Evolutionary conservation across 2,113 vertebrate species (phyloP), one percentile per base, ranked within the genome.

Genomic region (Pygoscelis antarcticus): DNA sequence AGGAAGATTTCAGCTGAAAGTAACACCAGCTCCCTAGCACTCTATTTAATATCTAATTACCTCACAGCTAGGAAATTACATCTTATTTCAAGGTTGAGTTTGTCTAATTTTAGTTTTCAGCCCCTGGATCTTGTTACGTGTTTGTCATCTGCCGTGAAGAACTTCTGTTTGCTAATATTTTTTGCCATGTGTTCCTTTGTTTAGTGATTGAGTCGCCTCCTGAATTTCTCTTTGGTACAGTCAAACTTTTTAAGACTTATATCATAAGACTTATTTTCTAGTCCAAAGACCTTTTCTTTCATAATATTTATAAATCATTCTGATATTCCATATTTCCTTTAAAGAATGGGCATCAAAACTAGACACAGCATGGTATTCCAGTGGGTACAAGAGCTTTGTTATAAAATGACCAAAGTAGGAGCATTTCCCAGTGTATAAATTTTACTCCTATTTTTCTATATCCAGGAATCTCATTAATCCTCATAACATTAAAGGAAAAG

Each of bases 51-150:
- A 84, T 54, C 22, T 75, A 71, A 91, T 93, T 93, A 62, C 16
- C 22, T 89, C 69, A 62, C 55, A 78, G 51, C 38, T 57, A 84
- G 69, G 42, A 87, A 78, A 71, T 78, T 22, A 1, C 38, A 66
- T 89, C 84, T 68, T 87, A 75, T 93, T 93, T 91, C 72, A 94
- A 93, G 84, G 42, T 5, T 78, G 54, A 94, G 13, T 60, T 94
- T 94, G 55, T 71, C n/a, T 87, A 70, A 87, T 89, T 93, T 84
- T 81, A 78, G 11, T 94, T 93, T 95, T 82, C 38, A 78, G 21
- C 3, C 60, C 6, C 25, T 87, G 34, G 27, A 93, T 83, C 55
- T 84, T 65, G 2, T 57, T 83, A 52, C 1, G 0, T 69, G 17
- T 46, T 97, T 89, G 16, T 61, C 21, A 87, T 62, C 14, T 89